Percentiles rank a stretch among this genome's conserved stretches.
Conservation (phyloP, 1,140 invertebrate species). For the Rhagoletis zephyria region DNA sequence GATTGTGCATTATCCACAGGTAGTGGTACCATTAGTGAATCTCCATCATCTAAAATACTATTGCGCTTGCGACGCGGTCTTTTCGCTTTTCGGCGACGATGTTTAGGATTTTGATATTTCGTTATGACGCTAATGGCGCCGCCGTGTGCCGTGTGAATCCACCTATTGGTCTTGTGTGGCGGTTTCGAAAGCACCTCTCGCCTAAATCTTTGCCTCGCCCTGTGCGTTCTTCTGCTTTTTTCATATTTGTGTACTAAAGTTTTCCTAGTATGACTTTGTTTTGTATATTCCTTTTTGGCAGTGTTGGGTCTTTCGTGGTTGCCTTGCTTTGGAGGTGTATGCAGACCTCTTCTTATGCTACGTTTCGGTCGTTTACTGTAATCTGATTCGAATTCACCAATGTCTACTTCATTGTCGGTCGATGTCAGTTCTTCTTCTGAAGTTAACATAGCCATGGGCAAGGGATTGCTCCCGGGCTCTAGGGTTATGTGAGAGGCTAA, state of each 20-base stretch:
- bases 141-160: not conserved
- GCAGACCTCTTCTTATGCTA: conserved; percentile 24
- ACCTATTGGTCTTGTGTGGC: not conserved
- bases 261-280: not conserved
- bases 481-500: conserved; percentile 57
- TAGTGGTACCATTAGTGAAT: not conserved
- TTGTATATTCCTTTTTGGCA: conserved; percentile 25
- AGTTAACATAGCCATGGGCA: conserved; percentile 60
- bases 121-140: not conserved
- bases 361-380: conserved; percentile 35
- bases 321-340: not conserved
- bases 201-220: not conserved
- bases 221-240: conserved; percentile 32
- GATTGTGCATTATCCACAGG: conserved; percentile 59
- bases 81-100: conserved; percentile 55
- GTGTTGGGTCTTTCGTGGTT: not conserved
- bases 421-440: conserved; percentile 52
- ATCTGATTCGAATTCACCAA: not conserved
- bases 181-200: not conserved
- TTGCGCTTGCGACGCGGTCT: conserved; percentile 45
- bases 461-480: conserved; percentile 57
- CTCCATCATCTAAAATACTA: conserved; percentile 33
- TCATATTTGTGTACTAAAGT: conserved; percentile 1
- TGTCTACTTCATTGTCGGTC: conserved; percentile 35
- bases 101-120: conserved; percentile 57